These are phyloP conservation scores for Danio choprae DNA, from an alignment of 2,797 vertebrate species.

Conservation along the genomic window DNA sequence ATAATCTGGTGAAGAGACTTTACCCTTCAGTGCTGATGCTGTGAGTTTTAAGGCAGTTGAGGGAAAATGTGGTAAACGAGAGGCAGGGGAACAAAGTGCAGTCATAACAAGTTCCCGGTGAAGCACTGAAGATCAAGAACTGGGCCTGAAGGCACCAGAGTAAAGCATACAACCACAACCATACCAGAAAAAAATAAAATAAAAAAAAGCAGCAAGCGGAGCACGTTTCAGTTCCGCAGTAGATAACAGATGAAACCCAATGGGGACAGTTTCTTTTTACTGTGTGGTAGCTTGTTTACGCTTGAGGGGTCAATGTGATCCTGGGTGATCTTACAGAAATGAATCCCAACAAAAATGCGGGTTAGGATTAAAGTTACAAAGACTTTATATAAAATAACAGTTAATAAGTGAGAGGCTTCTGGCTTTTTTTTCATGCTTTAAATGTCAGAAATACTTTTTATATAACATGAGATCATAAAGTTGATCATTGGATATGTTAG, in stretches of 20 bases:
- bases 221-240: conserved; percentile 28
- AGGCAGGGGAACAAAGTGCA: conserved; percentile 32
- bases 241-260: conserved; percentile 36
- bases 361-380: conserved; percentile 7
- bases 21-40: conserved; percentile 7
- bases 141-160: conserved; percentile 45
- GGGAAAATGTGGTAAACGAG: conserved; percentile 38
- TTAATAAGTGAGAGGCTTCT: not conserved
- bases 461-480: no score
- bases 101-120: conserved; percentile 29
- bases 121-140: conserved; percentile 25
- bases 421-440: not conserved
- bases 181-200: conserved; percentile 4
- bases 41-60: not conserved
- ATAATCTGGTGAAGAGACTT: conserved; percentile 23
- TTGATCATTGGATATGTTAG: not conserved
- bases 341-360: conserved; percentile 18
- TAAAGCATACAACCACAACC: conserved; percentile 47
- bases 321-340: conserved; percentile 41
- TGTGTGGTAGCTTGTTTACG: conserved; percentile 48
- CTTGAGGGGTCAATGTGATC: conserved; percentile 43
- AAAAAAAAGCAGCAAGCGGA: conserved; percentile 33
- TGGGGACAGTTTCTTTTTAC: conserved; percentile 40
- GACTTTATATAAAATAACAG: not conserved
- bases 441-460: not conserved